phyloP scores from a whole-genome alignment of 2,888 invertebrate genomes.

The Alviniconcha strummeri region DNA sequence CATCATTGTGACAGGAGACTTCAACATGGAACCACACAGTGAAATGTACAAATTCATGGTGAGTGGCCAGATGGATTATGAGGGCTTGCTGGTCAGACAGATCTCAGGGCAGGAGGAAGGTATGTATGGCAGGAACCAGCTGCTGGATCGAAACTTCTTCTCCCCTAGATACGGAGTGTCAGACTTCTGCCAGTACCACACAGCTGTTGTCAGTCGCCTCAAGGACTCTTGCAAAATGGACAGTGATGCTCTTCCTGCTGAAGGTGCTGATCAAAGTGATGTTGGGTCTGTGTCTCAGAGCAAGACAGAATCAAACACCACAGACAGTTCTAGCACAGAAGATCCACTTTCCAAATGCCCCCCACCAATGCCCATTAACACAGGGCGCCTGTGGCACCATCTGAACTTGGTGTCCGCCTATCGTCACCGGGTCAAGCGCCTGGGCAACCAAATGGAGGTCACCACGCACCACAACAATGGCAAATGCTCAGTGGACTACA shows the following conservation, averaged over 20 bases:
- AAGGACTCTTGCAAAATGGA: no score
- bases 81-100: constrained; percentile 58
- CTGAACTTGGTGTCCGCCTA: constrained; percentile 84
- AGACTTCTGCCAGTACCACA: constrained; percentile 74
- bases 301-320: no score
- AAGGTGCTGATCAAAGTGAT: no score
- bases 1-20: constrained; percentile 92
- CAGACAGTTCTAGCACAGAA: no score
- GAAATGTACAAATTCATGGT: constrained; percentile 83
- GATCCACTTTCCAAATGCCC: no score
- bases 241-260: no score
- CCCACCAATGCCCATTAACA: constrained; percentile 47
- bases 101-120: constrained; percentile 72
- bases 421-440: constrained; percentile 72
- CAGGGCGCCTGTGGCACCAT: constrained; percentile 80
- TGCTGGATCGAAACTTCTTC: constrained; percentile 50
- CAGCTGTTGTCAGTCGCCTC: background rate
- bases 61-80: constrained; percentile 78
- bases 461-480: constrained; percentile 89
- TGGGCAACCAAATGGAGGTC: constrained; percentile 77
- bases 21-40: constrained; percentile 88
- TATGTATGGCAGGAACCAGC: constrained; percentile 43
- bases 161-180: constrained; percentile 73
- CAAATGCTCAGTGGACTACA: constrained; percentile 85
- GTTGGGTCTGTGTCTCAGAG: no score